Percentiles rank a stretch among this genome's conserved stretches.
These are phyloP conservation scores for Calliphora vomitoria DNA, from an alignment of 2,888 invertebrate species.

Conservation along the genomic window DNA sequence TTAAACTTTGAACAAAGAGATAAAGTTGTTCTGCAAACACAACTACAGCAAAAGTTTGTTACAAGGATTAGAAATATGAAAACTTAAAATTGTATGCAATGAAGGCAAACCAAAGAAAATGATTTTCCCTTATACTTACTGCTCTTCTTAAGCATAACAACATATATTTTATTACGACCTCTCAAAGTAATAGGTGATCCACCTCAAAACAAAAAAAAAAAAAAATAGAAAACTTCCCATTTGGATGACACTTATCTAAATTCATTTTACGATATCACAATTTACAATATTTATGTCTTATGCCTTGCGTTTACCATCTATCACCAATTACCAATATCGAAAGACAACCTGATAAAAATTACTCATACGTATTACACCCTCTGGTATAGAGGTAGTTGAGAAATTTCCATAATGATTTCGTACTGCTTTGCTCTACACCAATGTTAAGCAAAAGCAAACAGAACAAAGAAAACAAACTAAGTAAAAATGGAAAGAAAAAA, in stretches of 20 bases:
- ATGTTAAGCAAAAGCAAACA: background rate
- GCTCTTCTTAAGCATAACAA: too few species aligned
- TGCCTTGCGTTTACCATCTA: background rate
- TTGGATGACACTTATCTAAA: constrained; percentile 18
- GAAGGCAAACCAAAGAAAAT: too few species aligned
- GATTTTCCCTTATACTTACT: too few species aligned
- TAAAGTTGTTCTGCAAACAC: too few species aligned
- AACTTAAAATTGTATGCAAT: too few species aligned
- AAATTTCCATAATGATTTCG: background rate
- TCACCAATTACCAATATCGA: background rate
- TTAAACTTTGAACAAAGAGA: too few species aligned
- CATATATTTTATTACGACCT: background rate
- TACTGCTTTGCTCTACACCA: background rate
- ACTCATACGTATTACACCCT: background rate
- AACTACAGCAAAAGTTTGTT: too few species aligned
- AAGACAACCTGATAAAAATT: background rate
- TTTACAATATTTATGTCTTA: constrained; percentile 23
- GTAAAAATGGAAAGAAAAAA: too few species aligned
- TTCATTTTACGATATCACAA: background rate
- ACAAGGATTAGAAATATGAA: too few species aligned
- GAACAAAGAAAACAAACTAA: background rate
- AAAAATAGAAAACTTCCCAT: background rate
- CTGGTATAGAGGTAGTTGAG: background rate
- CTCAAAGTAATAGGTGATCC: background rate
- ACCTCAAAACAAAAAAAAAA: background rate